A percentile compares a stretch with the other conserved stretches of the same genome.
phyloP scores from a whole-genome alignment of 2,113 vertebrate species.

The human (Homo sapiens) region DNA sequence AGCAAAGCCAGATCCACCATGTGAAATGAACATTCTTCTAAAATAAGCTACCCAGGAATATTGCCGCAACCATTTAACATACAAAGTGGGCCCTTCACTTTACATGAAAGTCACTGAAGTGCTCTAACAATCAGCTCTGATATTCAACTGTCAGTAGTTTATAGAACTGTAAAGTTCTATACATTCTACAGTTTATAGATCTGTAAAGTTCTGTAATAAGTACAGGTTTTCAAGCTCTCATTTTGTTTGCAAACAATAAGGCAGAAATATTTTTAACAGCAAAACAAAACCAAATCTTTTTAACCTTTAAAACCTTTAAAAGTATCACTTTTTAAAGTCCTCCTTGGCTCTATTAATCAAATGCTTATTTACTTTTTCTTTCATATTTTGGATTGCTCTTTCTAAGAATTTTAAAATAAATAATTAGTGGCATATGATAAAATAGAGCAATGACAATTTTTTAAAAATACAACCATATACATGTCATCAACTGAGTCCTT shows the following conservation, averaged over 20 bases:
- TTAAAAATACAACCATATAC: not conserved
- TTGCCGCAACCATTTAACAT: not conserved
- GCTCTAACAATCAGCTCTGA: rapidly evolving
- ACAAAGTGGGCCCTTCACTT: not conserved
- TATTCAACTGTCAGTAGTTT: not conserved
- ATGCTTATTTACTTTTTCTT: constrained; percentile 4
- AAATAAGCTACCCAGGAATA: not conserved
- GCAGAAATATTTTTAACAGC: not conserved
- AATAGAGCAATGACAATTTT: not conserved
- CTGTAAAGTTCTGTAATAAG: not conserved
- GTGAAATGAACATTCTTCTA: not conserved
- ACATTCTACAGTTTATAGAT: too few species aligned
- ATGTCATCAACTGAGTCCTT: not conserved
- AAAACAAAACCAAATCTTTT: constrained; percentile 6
- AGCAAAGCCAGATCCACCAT: not conserved
- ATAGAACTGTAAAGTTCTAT: not conserved
- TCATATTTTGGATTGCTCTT: not conserved
- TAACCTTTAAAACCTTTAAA: not conserved
- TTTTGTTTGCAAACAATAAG: not conserved
- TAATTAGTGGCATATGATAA: not conserved
- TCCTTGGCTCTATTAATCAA: not conserved
- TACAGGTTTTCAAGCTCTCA: not conserved
- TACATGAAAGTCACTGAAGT: not conserved
- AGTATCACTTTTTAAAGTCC: not conserved
- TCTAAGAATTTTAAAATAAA: constrained; percentile 30